Evolutionary conservation across 1,140 invertebrate genomes (phyloP), one percentile per base, ranked within the genome.

Genomic region (Orius insidiosus): DNA sequence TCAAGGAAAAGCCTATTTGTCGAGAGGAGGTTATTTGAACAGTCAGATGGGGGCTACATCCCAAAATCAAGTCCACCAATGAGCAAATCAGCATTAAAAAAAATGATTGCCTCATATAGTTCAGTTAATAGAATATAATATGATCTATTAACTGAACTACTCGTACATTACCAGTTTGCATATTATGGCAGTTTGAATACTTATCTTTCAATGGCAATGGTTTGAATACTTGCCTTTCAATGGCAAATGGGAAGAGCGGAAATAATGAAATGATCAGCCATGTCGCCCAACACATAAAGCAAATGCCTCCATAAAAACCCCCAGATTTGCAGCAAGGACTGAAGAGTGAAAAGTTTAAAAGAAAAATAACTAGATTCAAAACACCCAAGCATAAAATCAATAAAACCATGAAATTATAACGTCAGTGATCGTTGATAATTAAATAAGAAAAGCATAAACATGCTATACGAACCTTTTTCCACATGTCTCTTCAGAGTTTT

Each of bases 401-500:
- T n/a, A 33, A n/a, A 11, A 36, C n/a, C 35, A 15, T 11, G 35
- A n/a, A 36, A n/a, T n/a, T 33, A 7, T 7, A 33, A 33, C 5
- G 10, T 10, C 10, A 33, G 6, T 33, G 32, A 33, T 36, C n/a
- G 5, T 15, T 5, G n/a, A 36, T 15, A 36, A 11, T 36, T 36
- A n/a, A 36, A 36, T 36, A 11, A 36, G 35, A 36, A n/a, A 7
- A 33, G 32, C 32, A 33, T 6, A 9, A 5, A 3, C 35, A 36
- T 15, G 35, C 14, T 36, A 36, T 15, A 36, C 35, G 9, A 33
- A 51, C 49, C 49, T 51, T 47, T 51, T 41, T 51, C 49, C 15
- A 51, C 36, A 33, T 51, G 39, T 35, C 49, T 47, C 36, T 51
- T 51, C 31, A 51, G 14, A 15, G 39, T 47, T 37, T 51, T 51